Conservation (phyloP, 2,888 invertebrate genomes). For the Thymelicus acteon region DNA sequence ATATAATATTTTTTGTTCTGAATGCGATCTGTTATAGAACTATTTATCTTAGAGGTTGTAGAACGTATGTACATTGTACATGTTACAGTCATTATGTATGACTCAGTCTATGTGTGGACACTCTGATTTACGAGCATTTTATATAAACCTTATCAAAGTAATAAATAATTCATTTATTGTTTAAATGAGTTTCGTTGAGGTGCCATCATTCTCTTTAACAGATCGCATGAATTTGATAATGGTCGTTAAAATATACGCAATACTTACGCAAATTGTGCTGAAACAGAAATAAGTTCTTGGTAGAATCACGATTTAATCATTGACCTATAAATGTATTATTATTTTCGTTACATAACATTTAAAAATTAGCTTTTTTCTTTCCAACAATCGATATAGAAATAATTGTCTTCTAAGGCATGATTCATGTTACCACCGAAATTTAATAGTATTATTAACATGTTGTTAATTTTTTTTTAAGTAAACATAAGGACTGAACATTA, state of each 20-base stretch:
- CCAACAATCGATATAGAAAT: too few relatives aligned
- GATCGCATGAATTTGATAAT: neutral
- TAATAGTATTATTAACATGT: neutral
- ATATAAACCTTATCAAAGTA: too few relatives aligned
- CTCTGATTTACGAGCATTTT: too few relatives aligned
- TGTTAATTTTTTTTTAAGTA: conserved; percentile 10
- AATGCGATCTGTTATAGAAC: neutral
- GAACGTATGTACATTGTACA: too few relatives aligned
- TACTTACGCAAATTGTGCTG: neutral
- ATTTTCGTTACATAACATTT: conserved; percentile 13
- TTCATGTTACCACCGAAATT: too few relatives aligned
- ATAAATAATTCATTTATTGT: too few relatives aligned
- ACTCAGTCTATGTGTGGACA: too few relatives aligned
- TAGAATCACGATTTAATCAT: conserved; percentile 36
- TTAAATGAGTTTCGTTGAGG: too few relatives aligned
- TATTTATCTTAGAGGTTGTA: too few relatives aligned
- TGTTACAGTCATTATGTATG: too few relatives aligned
- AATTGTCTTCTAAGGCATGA: too few relatives aligned
- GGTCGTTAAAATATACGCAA: neutral
- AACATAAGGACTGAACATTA: neutral
- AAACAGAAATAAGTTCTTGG: neutral
- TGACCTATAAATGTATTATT: conserved; percentile 22
- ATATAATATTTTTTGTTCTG: conserved; percentile 22
- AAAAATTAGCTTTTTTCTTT: too few relatives aligned
- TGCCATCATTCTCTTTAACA: neutral